Evolutionary conservation across 2,888 invertebrate species (phyloP).

Genomic region (Trachelus stipa): DNA sequence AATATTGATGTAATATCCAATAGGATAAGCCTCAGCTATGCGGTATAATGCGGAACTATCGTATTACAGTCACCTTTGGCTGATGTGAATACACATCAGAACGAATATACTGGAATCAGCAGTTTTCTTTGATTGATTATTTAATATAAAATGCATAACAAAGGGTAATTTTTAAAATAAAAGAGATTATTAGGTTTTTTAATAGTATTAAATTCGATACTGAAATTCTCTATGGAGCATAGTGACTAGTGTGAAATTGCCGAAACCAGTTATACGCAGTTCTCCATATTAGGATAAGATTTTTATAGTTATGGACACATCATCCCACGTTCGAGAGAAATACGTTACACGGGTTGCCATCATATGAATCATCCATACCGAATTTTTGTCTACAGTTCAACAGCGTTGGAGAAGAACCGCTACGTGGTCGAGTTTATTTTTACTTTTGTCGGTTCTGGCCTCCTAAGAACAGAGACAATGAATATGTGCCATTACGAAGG

Average conservation of each 20-base stretch:
- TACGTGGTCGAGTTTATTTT: slow-evolving; percentile 9
- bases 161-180: not conserved
- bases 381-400: slow-evolving; percentile 15
- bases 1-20: not conserved
- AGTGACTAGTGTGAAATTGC: slow-evolving; percentile 20
- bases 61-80: not conserved
- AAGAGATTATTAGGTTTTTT: not conserved
- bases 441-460: slow-evolving; percentile 14
- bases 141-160: not conserved
- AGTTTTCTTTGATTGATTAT: not conserved
- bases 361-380: slow-evolving; percentile 34
- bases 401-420: slow-evolving; percentile 10
- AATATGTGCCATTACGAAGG: not conserved
- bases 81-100: not conserved
- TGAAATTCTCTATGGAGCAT: not conserved
- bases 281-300: slow-evolving; percentile 50
- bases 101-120: not conserved
- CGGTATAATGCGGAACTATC: not conserved
- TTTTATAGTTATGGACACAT: slow-evolving; percentile 41
- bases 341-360: slow-evolving; percentile 1
- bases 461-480: slow-evolving; percentile 15
- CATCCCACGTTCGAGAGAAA: slow-evolving; percentile 36
- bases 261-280: slow-evolving; percentile 48
- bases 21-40: not conserved
- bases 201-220: not conserved